These are phyloP conservation scores for Dasyornis broadbenti DNA, from an alignment of 2,113 vertebrate species.

Conservation along the genomic window DNA sequence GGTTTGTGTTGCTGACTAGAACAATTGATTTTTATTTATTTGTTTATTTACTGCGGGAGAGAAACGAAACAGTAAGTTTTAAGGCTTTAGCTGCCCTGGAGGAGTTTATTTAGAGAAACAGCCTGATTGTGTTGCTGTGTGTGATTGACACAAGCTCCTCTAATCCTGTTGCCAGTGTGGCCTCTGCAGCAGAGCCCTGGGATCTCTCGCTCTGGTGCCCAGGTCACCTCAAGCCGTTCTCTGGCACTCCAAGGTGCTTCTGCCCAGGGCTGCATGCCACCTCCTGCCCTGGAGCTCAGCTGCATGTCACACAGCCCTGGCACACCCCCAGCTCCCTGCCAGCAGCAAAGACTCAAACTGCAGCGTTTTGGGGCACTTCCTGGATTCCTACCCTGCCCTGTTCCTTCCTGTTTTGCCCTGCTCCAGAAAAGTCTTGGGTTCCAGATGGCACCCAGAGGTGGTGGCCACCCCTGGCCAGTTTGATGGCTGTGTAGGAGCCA, in stretches of 20 bases:
- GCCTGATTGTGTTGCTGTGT: neutral
- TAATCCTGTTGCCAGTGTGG: neutral
- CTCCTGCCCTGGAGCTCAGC: neutral
- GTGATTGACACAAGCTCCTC: neutral
- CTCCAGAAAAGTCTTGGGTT: neutral
- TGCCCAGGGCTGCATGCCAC: neutral
- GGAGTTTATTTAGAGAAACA: neutral
- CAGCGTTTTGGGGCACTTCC: neutral
- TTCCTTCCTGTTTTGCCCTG: neutral
- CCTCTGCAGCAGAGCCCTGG: neutral
- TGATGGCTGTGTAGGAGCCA: neutral
- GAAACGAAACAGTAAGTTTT: neutral
- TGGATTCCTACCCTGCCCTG: neutral
- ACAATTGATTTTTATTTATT: constrained; percentile 52
- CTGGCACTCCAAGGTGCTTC: neutral
- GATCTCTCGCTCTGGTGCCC: neutral
- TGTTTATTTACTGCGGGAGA: neutral
- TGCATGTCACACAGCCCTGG: neutral
- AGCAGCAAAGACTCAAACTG: neutral
- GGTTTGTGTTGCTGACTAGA: neutral
- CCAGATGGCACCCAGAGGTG: neutral
- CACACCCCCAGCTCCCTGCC: neutral
- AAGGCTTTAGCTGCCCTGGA: neutral
- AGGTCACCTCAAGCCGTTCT: neutral
- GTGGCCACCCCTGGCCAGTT: neutral